These are phyloP conservation scores for Rallus crepitans DNA, from an alignment of 2,797 vertebrate species.

Conservation along the genomic window DNA sequence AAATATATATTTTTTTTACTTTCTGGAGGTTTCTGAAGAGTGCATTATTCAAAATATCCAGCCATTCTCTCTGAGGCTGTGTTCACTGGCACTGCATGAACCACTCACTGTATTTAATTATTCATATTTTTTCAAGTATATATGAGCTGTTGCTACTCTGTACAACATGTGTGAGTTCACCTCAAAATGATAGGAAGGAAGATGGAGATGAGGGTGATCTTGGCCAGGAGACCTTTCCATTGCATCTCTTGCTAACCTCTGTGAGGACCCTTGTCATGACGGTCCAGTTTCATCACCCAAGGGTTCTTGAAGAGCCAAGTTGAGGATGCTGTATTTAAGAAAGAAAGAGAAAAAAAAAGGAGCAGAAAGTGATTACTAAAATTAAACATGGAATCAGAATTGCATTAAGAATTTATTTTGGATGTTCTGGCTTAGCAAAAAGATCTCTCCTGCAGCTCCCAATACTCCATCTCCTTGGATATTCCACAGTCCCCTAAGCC, in stretches of 20 bases:
- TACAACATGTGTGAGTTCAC: neutral
- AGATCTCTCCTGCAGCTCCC: neutral
- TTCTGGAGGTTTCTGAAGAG: neutral
- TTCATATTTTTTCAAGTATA: neutral
- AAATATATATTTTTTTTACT: neutral
- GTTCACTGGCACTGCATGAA: neutral
- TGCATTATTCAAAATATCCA: slow-evolving; percentile 16
- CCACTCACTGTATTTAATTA: neutral
- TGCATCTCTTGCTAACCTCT: neutral
- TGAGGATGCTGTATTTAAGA: neutral
- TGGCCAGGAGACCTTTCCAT: neutral
- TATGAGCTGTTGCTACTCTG: neutral
- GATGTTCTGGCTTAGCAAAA: neutral
- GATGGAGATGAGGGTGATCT: neutral
- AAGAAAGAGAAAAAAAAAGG: neutral
- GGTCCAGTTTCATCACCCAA: neutral
- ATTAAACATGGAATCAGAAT: neutral
- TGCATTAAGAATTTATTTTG: neutral
- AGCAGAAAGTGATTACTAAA: neutral
- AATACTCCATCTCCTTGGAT: neutral
- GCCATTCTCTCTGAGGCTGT: neutral
- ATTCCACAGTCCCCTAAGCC: neutral
- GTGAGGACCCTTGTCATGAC: neutral
- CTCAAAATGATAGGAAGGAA: neutral
- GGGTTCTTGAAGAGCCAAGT: neutral